Percentiles rank a stretch among this genome's conserved stretches.
These are phyloP conservation scores for Hemichromis elongatus DNA, from an alignment of 2,113 vertebrate genomes.

Conservation along the genomic window DNA sequence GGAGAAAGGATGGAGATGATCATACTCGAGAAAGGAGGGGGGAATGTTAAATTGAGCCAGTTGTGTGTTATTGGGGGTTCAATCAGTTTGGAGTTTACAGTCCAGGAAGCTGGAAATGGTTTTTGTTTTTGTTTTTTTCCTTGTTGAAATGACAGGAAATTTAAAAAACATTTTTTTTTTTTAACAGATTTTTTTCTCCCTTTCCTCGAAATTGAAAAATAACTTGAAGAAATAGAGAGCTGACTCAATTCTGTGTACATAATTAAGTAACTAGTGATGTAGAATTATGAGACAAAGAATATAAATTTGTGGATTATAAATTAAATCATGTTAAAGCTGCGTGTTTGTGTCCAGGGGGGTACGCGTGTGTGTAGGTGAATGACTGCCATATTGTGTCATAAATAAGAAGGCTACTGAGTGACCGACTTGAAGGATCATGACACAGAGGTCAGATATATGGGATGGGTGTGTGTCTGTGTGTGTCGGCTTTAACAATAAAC, in stretches of 20 bases:
- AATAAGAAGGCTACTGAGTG: constrained; percentile 57
- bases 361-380: neutral
- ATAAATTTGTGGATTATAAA: constrained; percentile 62
- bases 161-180: neutral
- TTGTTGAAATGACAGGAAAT: neutral
- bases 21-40: neutral
- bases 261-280: constrained; percentile 43
- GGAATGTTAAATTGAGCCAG: neutral
- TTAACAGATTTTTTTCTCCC: neutral
- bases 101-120: neutral
- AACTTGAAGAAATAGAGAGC: neutral
- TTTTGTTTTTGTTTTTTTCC: too few species aligned
- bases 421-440: constrained; percentile 14
- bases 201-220: neutral
- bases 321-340: neutral
- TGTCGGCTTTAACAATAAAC: constrained; percentile 65
- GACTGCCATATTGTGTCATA: constrained; percentile 42
- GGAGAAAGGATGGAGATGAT: neutral
- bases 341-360: neutral
- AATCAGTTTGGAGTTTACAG: neutral
- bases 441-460: neutral
- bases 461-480: neutral
- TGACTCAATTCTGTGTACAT: constrained; percentile 46
- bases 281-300: constrained; percentile 28
- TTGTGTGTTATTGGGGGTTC: neutral